phyloP scores from a whole-genome alignment of 2,888 invertebrate species.

The Galerucella nymphaeae region DNA sequence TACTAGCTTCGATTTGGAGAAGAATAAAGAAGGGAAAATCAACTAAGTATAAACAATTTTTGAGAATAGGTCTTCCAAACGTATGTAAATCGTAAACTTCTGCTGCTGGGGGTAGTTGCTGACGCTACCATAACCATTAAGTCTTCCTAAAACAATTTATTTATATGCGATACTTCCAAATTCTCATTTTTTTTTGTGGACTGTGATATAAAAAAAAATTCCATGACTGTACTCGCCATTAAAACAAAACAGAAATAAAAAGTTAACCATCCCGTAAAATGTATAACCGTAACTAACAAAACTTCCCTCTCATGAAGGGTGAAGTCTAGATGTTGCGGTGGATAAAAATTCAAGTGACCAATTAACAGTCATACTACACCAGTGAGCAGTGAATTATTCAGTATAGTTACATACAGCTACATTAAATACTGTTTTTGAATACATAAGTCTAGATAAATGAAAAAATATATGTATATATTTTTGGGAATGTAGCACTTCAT shows the following conservation, averaged over 20 bases:
- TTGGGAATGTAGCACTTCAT: too few relatives aligned
- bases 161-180: too few relatives aligned
- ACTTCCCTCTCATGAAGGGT: background rate
- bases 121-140: too few relatives aligned
- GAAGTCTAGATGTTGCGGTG: background rate
- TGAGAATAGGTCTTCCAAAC: too few relatives aligned
- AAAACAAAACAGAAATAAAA: background rate
- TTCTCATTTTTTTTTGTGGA: too few relatives aligned
- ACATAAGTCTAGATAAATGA: background rate
- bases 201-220: background rate
- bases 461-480: too few relatives aligned
- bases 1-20: too few relatives aligned
- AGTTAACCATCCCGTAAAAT: background rate
- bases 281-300: background rate
- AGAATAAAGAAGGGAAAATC: too few relatives aligned
- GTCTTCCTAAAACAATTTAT: too few relatives aligned
- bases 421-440: background rate
- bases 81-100: too few relatives aligned
- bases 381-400: conserved; percentile 47
- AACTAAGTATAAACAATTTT: too few relatives aligned
- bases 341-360: conserved; percentile 47
- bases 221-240: background rate
- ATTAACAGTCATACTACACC: conserved; percentile 44
- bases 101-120: too few relatives aligned
- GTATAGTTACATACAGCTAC: conserved; percentile 14